Evolutionary conservation across 2,888 invertebrate species (phyloP).

Genomic region (Lasioglossum morio): DNA sequence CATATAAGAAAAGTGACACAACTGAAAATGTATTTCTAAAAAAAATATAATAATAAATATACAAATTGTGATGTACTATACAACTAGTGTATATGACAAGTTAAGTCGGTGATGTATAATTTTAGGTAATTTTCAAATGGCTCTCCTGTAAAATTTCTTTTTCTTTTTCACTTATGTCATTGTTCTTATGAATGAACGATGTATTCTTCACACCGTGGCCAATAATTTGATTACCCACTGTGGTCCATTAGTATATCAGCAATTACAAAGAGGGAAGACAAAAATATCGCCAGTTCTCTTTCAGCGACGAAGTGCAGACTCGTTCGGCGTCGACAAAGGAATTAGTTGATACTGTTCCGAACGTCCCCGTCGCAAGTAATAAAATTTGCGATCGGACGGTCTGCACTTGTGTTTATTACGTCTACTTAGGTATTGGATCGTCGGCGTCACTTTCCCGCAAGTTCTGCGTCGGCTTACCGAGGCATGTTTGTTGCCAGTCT

Average conservation of each 20-base stretch:
- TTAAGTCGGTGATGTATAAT: too few relatives aligned
- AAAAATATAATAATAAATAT: too few relatives aligned
- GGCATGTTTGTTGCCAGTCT: constrained; percentile 61
- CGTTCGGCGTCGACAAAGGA: neutral
- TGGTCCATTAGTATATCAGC: neutral
- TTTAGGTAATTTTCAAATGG: too few relatives aligned
- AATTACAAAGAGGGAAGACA: neutral
- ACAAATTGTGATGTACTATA: too few relatives aligned
- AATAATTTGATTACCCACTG: neutral
- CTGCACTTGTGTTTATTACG: constrained; percentile 49
- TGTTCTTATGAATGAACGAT: too few relatives aligned
- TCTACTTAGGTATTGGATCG: constrained; percentile 50
- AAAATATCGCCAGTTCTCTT: neutral
- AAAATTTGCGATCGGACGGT: constrained; percentile 42
- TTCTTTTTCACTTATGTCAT: too few relatives aligned
- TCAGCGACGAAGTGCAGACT: neutral
- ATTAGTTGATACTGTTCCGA: neutral
- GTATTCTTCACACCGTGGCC: neutral
- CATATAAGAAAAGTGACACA: too few relatives aligned
- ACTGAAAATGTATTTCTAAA: too few relatives aligned
- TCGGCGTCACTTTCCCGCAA: constrained; percentile 28
- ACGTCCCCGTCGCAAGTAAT: constrained; percentile 19
- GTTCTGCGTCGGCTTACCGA: constrained; percentile 55
- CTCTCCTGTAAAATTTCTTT: too few relatives aligned
- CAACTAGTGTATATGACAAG: too few relatives aligned